Evolutionary conservation across 2,113 vertebrate genomes (phyloP).

Genomic region (Macquaria australasica): DNA sequence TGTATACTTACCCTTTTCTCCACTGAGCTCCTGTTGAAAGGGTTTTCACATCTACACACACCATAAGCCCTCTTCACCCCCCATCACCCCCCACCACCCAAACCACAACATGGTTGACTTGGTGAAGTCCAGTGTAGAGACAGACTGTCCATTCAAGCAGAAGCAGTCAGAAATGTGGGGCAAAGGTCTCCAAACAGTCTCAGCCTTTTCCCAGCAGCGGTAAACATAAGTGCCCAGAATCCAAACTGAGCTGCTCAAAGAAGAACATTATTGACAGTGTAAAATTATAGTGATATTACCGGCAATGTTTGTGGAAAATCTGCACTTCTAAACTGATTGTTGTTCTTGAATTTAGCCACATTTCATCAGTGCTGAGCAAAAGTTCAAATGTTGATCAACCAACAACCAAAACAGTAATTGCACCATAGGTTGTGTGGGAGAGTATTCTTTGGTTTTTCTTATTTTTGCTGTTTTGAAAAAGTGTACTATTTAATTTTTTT

Average conservation of each 20-base stretch:
- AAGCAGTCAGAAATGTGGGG: slow-evolving; percentile 56
- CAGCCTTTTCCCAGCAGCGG: slow-evolving; percentile 39
- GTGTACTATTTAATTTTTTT: too few relatives aligned
- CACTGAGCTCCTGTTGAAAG: slow-evolving; percentile 32
- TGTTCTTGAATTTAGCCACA: slow-evolving; percentile 3
- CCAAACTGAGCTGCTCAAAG: slow-evolving; percentile 36
- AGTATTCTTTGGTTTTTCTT: neutral
- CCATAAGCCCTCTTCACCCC: neutral
- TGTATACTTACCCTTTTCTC: neutral
- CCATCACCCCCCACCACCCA: neutral
- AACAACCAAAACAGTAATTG: neutral
- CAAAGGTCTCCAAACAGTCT: slow-evolving; percentile 74
- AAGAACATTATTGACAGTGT: slow-evolving; percentile 37
- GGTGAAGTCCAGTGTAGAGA: slow-evolving; percentile 32
- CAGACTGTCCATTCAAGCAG: slow-evolving; percentile 62
- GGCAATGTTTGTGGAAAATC: neutral
- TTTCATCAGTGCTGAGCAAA: slow-evolving; percentile 10
- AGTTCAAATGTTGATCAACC: slow-evolving; percentile 32
- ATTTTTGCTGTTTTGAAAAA: neutral
- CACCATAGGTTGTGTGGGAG: neutral
- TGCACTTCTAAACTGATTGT: neutral
- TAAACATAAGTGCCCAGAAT: slow-evolving; percentile 33
- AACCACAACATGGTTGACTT: slow-evolving; percentile 3
- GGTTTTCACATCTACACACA: slow-evolving; percentile 33
- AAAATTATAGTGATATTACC: slow-evolving; percentile 15